Evolutionary conservation across 1,140 invertebrate genomes (phyloP).

Genomic region (Scaptomyza graminum): DNA sequence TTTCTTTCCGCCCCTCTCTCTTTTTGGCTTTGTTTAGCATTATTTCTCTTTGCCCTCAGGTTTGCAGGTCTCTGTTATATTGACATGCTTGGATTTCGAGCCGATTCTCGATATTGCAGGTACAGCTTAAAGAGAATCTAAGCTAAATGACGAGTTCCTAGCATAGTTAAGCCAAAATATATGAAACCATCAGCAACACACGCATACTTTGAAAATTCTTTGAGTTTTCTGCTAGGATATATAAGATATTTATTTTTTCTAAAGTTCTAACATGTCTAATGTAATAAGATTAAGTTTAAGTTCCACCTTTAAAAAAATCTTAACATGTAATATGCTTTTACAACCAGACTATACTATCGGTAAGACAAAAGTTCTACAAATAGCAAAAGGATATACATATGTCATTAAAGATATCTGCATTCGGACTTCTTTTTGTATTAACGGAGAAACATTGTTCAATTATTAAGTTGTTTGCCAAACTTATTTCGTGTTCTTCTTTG

Average conservation of each 20-base stretch:
- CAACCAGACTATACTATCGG: too few relatives aligned
- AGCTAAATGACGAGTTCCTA: conserved; percentile 36
- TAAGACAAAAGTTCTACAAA: too few relatives aligned
- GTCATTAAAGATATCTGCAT: too few relatives aligned
- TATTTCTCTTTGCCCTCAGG: conserved; percentile 39
- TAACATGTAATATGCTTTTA: too few relatives aligned
- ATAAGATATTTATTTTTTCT: too few relatives aligned
- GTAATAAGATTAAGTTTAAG: too few relatives aligned
- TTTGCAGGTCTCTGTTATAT: conserved; percentile 35
- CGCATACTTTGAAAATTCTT: conserved; percentile 50
- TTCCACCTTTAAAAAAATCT: too few relatives aligned
- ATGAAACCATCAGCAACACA: not conserved
- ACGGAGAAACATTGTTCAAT: not conserved
- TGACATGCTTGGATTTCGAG: conserved; percentile 32
- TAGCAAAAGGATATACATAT: too few relatives aligned
- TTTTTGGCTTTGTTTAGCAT: conserved; percentile 18
- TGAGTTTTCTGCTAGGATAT: conserved; percentile 30
- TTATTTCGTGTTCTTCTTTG: not conserved
- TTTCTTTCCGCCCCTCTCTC: not conserved
- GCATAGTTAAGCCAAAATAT: conserved; percentile 30
- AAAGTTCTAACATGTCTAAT: too few relatives aligned
- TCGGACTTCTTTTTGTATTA: too few relatives aligned
- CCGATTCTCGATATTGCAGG: conserved; percentile 11
- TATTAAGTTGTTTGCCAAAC: not conserved
- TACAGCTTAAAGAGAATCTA: conserved; percentile 43